These are phyloP conservation scores for Odontesthes bonariensis DNA, from an alignment of 2,113 vertebrate genomes.

Conservation along the genomic window DNA sequence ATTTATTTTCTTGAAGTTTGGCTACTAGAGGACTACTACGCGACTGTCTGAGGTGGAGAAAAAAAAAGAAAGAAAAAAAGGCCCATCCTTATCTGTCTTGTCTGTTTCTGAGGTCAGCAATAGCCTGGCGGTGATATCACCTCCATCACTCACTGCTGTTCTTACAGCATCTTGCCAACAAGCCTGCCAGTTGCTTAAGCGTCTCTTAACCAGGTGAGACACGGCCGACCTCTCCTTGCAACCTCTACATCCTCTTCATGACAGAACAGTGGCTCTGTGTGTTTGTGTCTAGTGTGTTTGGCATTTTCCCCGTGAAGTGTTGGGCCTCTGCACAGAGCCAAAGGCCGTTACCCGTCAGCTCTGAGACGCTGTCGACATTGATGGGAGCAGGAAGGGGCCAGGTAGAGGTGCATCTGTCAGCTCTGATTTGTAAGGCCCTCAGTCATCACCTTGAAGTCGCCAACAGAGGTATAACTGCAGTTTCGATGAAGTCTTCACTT, in stretches of 20 bases:
- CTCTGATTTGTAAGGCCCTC: conserved; percentile 67
- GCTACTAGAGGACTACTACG: no score
- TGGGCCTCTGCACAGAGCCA: conserved; percentile 37
- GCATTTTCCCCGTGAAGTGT: conserved; percentile 51
- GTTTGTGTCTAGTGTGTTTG: conserved; percentile 54
- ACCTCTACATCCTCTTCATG: conserved; percentile 46
- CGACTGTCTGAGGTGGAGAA: neutral
- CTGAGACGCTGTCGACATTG: conserved; percentile 43
- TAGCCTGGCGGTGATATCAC: conserved; percentile 19
- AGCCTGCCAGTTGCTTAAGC: conserved; percentile 48
- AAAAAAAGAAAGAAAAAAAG: conserved; percentile 14
- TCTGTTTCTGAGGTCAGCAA: conserved; percentile 14
- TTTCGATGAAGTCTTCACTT: conserved; percentile 50
- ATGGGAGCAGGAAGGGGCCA: conserved; percentile 73
- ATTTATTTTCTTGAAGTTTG: neutral
- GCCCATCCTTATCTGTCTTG: conserved; percentile 32
- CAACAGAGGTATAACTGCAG: conserved; percentile 44
- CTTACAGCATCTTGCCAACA: conserved; percentile 21
- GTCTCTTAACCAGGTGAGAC: conserved; percentile 80
- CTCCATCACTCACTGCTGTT: conserved; percentile 13
- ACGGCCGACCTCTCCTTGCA: conserved; percentile 21
- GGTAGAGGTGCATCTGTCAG: conserved; percentile 79
- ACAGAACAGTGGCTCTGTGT: conserved; percentile 45
- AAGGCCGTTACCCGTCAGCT: conserved; percentile 67
- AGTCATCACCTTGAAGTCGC: conserved; percentile 51